Evolutionary conservation across 1,140 invertebrate genomes (phyloP).

Genomic region (Drosophila paulistorum): DNA sequence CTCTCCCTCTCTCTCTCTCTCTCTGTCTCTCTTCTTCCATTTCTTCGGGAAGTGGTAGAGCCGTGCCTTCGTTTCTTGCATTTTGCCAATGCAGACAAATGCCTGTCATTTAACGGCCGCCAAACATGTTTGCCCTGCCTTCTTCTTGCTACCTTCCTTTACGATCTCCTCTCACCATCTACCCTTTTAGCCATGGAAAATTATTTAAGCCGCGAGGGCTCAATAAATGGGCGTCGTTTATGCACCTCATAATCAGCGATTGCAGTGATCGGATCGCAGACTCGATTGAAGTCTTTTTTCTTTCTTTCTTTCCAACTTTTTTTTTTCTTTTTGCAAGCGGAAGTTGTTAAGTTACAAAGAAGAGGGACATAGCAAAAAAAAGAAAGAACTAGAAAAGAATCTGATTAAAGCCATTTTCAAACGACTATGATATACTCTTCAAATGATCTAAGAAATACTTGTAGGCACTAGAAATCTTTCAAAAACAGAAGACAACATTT

Average conservation of each 20-base stretch:
- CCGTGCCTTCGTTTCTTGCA: constrained; percentile 9
- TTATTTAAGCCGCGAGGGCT: constrained; percentile 73
- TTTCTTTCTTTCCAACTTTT: constrained; percentile 9
- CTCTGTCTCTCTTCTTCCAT: no score
- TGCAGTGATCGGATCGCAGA: constrained; percentile 60
- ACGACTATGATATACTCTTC: background rate
- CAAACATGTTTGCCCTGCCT: constrained; percentile 68
- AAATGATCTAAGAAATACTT: no score
- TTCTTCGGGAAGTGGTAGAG: no score
- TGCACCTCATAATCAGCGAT: constrained; percentile 79
- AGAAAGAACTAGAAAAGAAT: constrained; percentile 39
- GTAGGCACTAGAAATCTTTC: no score
- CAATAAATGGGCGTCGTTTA: constrained; percentile 81
- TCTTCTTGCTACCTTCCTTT: constrained; percentile 22
- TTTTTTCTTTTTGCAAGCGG: constrained; percentile 54
- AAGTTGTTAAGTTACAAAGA: constrained; percentile 70
- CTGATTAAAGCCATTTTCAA: background rate
- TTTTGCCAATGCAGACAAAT: constrained; percentile 62
- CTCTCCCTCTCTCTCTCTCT: no score
- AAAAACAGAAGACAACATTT: no score
- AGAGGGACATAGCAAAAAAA: constrained; percentile 16
- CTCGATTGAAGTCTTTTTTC: constrained; percentile 39
- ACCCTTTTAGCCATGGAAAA: constrained; percentile 29
- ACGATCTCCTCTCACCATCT: background rate
- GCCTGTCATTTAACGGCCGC: constrained; percentile 74